Evolutionary conservation across 1,140 invertebrate species (phyloP), one percentile per base, ranked within the genome.

Genomic region (Aphaenogaster rudis): DNA sequence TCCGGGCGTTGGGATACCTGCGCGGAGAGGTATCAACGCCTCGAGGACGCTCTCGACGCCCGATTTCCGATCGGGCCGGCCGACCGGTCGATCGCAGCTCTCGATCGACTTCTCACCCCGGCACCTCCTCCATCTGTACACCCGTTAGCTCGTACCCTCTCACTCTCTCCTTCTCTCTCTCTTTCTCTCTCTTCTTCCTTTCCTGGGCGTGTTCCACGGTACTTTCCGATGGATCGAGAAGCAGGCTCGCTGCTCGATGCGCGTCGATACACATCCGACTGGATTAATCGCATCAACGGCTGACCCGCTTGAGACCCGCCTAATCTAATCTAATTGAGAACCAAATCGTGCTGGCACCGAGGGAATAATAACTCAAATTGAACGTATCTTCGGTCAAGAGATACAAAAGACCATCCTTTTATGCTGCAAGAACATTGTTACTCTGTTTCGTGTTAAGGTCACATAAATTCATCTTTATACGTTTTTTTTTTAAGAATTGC

Each of bases 201-300:
- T 67, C 76, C 71, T 64, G 69, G 85, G 87, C 52, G 74, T 86
- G 77, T 87, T 74, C 52, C 39, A n/a, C 50, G 36, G n/a, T 63
- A 66, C 28, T 82, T 80, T 69, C 61, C 42, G 69, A 88, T 74
- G 36, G 87, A 61, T 42, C 52, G 72, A 54, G 69, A 52, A 33
- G 50, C 61, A 42, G 28, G 48, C 74, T 33, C 69, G 64, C 13
- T 67, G 72, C 52, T 54, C 79, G 74, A 88, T 89, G 64, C 86
- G 36, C 57, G 74, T 74, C 87, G 88, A 90, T 90, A 88, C 33
- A 80, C 87, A 88, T 87, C 74, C 88, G 86, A n/a, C 74, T 82
- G 88, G 86, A 90, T 90, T 90, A 90, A 90, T 90, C 88, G 86
- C 86, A 87, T 88, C 88, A 88, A 84, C 89, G 74, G 72, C 79